phyloP scores from a whole-genome alignment of 2,113 vertebrate species.

The Clarias macrocephalus region DNA sequence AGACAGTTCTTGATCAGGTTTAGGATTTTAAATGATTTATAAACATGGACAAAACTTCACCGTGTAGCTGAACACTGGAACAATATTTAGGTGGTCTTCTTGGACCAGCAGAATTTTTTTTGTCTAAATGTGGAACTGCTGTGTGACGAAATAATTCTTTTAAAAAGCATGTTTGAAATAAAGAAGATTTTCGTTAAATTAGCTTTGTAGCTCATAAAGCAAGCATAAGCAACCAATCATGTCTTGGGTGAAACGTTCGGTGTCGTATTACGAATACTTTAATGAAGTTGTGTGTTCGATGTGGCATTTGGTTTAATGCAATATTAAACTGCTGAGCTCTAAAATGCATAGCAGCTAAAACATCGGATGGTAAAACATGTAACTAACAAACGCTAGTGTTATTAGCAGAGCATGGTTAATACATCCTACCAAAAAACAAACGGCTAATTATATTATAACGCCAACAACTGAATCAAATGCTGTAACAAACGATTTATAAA shows the following conservation, averaged over 20 bases:
- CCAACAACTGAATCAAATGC: neutral
- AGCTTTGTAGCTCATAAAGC: neutral
- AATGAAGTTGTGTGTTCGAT: neutral
- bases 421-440: neutral
- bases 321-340: neutral
- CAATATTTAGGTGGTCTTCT: neutral
- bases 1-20: neutral
- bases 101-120: neutral
- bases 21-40: neutral
- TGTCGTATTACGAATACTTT: neutral
- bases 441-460: too few species aligned
- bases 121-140: neutral
- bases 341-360: constrained; percentile 25
- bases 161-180: neutral
- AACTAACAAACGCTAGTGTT: neutral
- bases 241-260: neutral
- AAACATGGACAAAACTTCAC: neutral
- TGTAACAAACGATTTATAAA: constrained; percentile 23
- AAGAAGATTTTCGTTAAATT: neutral
- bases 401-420: neutral
- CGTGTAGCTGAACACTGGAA: neutral
- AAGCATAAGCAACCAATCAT: neutral
- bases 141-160: neutral
- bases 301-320: neutral
- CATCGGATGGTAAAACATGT: too few species aligned